Conservation (phyloP, 2,113 vertebrate species). For the Oxyruncus cristatus region DNA sequence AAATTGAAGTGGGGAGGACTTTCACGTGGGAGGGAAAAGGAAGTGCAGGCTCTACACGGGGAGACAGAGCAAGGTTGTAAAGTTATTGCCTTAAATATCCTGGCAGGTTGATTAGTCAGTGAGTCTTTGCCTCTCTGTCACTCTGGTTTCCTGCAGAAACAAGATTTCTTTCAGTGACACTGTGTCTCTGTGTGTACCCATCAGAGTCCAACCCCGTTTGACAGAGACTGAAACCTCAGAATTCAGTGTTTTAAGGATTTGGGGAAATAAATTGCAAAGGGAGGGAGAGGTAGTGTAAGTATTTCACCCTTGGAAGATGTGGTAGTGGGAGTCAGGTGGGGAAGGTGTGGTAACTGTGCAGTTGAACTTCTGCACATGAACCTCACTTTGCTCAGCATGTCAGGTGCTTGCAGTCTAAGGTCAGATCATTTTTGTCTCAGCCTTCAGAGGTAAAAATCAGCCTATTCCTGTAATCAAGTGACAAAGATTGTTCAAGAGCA, state of each 20-base stretch:
- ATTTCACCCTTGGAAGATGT: background rate
- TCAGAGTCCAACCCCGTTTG: background rate
- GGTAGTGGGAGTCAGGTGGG: background rate
- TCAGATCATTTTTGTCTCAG: background rate
- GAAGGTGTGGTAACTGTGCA: background rate
- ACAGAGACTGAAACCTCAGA: background rate
- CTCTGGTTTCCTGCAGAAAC: background rate
- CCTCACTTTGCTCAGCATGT: rapidly evolving
- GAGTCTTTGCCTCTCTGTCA: background rate
- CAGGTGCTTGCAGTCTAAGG: background rate
- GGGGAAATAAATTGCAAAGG: background rate
- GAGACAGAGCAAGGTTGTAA: background rate
- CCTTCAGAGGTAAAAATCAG: background rate
- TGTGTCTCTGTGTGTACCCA: background rate
- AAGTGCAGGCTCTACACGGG: background rate
- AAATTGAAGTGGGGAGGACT: rapidly evolving
- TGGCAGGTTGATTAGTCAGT: background rate
- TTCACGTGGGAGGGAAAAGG: rapidly evolving
- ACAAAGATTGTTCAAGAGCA: background rate
- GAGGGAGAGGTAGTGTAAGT: background rate
- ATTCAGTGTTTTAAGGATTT: background rate
- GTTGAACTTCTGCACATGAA: background rate
- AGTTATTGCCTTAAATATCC: background rate
- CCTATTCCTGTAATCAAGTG: background rate
- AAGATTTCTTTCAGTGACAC: background rate